A percentile compares a stretch with the other conserved stretches of the same genome.
These are phyloP conservation scores for Callopanchax toddi DNA, from an alignment of 2,113 vertebrate species.

Conservation along the genomic window DNA sequence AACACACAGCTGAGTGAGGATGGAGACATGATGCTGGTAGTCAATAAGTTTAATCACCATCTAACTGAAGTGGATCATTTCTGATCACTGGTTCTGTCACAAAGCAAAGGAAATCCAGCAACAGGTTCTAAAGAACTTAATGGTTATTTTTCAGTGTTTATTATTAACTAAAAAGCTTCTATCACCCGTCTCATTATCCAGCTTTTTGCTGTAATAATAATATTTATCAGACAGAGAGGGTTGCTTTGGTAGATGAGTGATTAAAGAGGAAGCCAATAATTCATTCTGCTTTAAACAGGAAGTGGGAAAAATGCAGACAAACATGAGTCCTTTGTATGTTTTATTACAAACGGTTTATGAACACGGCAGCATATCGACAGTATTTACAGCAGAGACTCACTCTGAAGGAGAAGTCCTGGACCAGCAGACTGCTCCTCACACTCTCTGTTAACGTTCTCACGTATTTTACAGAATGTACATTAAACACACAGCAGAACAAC, in stretches of 20 bases:
- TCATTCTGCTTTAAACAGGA: slow-evolving; percentile 36
- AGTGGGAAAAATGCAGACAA: neutral
- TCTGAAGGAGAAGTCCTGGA: slow-evolving; percentile 47
- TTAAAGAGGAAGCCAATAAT: neutral
- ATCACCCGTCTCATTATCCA: neutral
- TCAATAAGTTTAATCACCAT: neutral
- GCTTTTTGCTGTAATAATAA: neutral
- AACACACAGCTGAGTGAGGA: slow-evolving; percentile 5
- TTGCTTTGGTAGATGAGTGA: neutral
- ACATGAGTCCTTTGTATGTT: slow-evolving; percentile 11
- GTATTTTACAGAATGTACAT: slow-evolving; percentile 24
- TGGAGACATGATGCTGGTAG: neutral
- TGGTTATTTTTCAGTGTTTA: neutral
- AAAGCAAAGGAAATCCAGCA: neutral
- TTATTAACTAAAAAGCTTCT: neutral
- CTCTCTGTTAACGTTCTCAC: slow-evolving; percentile 10
- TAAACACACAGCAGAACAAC: slow-evolving; percentile 23
- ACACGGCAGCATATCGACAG: slow-evolving; percentile 14
- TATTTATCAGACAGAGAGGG: neutral
- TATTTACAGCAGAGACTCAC: slow-evolving; percentile 59
- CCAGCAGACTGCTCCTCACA: slow-evolving; percentile 67
- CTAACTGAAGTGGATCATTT: no score
- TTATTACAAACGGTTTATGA: slow-evolving; percentile 62
- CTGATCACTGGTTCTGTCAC: neutral
- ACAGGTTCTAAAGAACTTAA: neutral